Conservation (phyloP, 2,888 invertebrate species). For the Andrena haemorrhoa region DNA sequence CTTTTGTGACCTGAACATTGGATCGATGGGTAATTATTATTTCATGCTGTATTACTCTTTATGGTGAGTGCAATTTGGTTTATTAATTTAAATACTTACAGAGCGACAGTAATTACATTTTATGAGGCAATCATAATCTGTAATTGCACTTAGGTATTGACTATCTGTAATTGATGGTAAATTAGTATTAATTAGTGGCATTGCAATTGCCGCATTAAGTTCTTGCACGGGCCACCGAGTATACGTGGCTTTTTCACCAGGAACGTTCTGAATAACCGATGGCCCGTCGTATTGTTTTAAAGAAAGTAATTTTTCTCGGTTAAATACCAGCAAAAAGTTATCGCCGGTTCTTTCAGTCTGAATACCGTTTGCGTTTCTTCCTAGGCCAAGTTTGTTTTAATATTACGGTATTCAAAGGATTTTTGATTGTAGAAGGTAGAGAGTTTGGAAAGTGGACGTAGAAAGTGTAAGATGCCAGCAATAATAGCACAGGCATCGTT, state of each 20-base stretch:
- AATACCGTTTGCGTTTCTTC: slow-evolving; percentile 38
- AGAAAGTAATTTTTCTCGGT: slow-evolving; percentile 29
- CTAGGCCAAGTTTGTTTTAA: slow-evolving; percentile 37
- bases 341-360: slow-evolving; percentile 17
- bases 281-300: slow-evolving; percentile 1
- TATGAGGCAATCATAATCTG: not conserved
- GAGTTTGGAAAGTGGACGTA: slow-evolving; percentile 23
- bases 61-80: not conserved
- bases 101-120: not conserved
- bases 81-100: not conserved
- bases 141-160: not conserved
- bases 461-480: slow-evolving; percentile 6
- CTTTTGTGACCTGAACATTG: no score
- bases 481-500: slow-evolving; percentile 11
- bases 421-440: slow-evolving; percentile 34
- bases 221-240: not conserved
- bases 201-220: not conserved
- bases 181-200: not conserved
- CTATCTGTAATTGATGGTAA: not conserved
- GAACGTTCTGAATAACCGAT: slow-evolving; percentile 27
- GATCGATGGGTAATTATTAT: not conserved
- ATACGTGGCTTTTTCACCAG: not conserved
- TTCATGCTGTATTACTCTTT: not conserved
- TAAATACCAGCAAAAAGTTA: slow-evolving; percentile 21
- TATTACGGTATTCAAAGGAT: slow-evolving; percentile 35